These are phyloP conservation scores for Cirrhinus mrigala DNA, from an alignment of 2,797 vertebrate genomes.

Conservation along the genomic window DNA sequence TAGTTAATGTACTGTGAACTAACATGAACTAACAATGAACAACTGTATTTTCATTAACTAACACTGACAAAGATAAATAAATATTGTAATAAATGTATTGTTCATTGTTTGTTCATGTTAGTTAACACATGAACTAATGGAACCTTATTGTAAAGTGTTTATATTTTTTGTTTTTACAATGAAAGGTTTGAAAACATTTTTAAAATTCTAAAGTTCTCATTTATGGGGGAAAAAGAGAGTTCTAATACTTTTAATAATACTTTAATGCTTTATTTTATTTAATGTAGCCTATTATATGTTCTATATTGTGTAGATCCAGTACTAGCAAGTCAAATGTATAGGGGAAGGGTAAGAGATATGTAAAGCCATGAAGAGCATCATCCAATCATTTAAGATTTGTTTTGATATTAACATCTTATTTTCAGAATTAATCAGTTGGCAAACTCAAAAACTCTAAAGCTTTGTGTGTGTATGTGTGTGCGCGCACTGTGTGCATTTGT, in stretches of 20 bases:
- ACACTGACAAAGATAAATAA: no score
- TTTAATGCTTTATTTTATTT: not conserved
- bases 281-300: not conserved
- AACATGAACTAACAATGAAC: no score
- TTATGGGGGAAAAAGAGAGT: not conserved
- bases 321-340: not conserved
- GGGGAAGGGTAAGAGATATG: not conserved
- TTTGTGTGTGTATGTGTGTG: conserved; percentile 17
- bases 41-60: no score
- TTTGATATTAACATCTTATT: conserved; percentile 51
- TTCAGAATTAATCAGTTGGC: conserved; percentile 53
- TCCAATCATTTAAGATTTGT: conserved; percentile 13
- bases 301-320: not conserved
- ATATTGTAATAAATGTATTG: no score
- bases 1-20: no score
- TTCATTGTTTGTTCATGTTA: no score
- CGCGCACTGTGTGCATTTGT: conserved; percentile 3
- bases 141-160: no score
- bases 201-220: not conserved
- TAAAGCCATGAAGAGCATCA: not conserved
- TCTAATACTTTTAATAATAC: not conserved
- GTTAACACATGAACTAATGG: no score
- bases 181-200: not conserved
- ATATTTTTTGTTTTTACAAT: no score
- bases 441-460: conserved; percentile 32